Conservation (phyloP, 2,888 invertebrate genomes). For the Oxytorus armatus region DNA sequence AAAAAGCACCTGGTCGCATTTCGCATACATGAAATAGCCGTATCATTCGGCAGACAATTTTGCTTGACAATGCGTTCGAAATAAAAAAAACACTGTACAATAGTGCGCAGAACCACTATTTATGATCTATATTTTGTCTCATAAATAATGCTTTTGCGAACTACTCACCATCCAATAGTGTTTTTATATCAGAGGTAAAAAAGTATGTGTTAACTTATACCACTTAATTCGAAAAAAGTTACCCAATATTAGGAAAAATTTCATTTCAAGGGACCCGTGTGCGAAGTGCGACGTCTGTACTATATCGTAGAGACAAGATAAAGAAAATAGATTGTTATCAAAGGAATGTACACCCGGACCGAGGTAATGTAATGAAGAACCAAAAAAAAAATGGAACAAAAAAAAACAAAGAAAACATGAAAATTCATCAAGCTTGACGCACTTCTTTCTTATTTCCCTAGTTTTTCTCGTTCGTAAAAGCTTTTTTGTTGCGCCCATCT, state of each 20-base stretch:
- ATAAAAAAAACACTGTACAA: constrained; percentile 6
- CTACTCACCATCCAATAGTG: no score
- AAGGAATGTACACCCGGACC: constrained; percentile 66
- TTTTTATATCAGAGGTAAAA: no score
- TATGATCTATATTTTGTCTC: no score
- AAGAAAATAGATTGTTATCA: constrained; percentile 70
- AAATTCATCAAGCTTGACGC: constrained; percentile 62
- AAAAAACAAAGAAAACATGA: constrained; percentile 66
- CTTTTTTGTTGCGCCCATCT: constrained; percentile 11
- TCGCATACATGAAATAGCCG: constrained; percentile 55
- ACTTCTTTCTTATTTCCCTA: constrained; percentile 49
- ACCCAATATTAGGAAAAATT: not conserved
- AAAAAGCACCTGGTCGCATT: constrained; percentile 43
- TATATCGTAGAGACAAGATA: constrained; percentile 56
- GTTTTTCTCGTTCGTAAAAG: constrained; percentile 35
- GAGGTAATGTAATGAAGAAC: constrained; percentile 70
- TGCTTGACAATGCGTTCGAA: not conserved
- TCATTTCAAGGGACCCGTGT: constrained; percentile 31
- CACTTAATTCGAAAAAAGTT: constrained; percentile 25
- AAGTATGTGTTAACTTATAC: no score
- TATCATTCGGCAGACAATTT: constrained; percentile 5
- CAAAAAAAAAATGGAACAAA: constrained; percentile 56
- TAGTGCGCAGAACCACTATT: no score
- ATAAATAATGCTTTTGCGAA: no score
- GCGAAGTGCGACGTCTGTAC: constrained; percentile 68